Evolutionary conservation across 2,888 invertebrate genomes (phyloP), one percentile per base, ranked within the genome.

Genomic region (Epsilonema sp.): DNA sequence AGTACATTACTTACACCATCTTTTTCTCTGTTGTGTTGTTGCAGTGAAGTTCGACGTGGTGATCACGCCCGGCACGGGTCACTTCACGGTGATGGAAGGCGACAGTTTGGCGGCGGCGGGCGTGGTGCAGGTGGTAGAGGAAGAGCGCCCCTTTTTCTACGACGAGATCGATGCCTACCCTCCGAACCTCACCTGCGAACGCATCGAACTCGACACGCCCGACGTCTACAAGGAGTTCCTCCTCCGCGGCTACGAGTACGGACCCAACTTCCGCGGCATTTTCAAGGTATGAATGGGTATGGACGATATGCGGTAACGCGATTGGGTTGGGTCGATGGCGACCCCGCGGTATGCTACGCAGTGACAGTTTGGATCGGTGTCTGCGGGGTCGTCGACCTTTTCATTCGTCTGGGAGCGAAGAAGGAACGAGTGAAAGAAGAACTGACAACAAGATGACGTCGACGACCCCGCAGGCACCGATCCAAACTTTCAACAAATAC

Each of bases 51-150:
- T 63, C 31, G 62, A 63, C 41, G 60, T 61, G 23, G 54, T 59
- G 31, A 52, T 63, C 42, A 55, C 59, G 3, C 60, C 61, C 19
- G 62, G 58, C 47, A 59, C 55, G 42, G 62, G 61, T 37, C 51
- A 56, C 43, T 63, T 63, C 49, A 61, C 63, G 47, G 59, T 63
- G 31, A 51, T 63, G 44, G 61, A 59, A 38, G 57, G 57, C 31
- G 62, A 58, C 3, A 57, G 59, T 44, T 50, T 64, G 21, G 58
- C 59, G 23, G 61, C 63, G 21, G 58, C 59, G 21, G 63, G 63
- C 45, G 49, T 54, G 44, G 60, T 63, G 50, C 55, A 54, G 52
- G 55, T 63, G 37, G 58, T 61, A 4, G 63, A 63, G 13, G 62
- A 60, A 21, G 51, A 53, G 43, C 52, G 55, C 41, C 57, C 56